Percentiles rank a stretch among this genome's conserved stretches.
Evolutionary conservation across 2,797 vertebrate genomes (phyloP).

Genomic region (Dendrocincla fuliginosa): DNA sequence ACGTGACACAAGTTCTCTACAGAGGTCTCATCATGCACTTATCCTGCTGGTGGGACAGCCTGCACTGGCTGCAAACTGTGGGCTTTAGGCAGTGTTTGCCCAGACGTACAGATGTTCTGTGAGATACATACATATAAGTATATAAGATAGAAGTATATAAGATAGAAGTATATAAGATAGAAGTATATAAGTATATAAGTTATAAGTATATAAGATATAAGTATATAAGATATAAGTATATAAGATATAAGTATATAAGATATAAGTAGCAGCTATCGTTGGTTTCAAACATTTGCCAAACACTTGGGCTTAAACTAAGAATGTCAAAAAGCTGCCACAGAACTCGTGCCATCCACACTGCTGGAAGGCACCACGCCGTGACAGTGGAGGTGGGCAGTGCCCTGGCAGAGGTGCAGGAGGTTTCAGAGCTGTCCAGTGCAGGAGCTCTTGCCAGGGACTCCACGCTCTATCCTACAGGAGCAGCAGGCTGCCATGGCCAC

Average conservation of each 20-base stretch:
- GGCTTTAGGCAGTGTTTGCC: not conserved
- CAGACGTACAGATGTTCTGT: not conserved
- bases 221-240: too few species aligned
- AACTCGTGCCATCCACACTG: not conserved
- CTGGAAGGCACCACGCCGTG: not conserved
- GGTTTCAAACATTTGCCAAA: not conserved
- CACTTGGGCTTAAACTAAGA: not conserved
- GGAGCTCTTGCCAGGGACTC: not conserved
- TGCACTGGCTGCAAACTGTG: not conserved
- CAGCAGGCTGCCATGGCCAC: not conserved
- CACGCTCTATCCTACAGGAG: not conserved
- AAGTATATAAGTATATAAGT: too few species aligned
- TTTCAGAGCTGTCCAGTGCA: not conserved
- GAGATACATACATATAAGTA: not conserved
- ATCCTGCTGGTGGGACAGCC: not conserved
- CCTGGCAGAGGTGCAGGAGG: not conserved
- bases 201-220: too few species aligned
- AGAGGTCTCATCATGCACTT: accelerated
- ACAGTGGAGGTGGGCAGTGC: accelerated
- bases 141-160: too few species aligned
- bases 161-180: too few species aligned
- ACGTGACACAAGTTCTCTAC: not conserved
- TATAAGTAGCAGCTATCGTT: not conserved
- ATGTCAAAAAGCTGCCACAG: not conserved
- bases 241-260: too few species aligned